Evolutionary conservation across 2,888 invertebrate species (phyloP).

Genomic region (Reticulitermes lucifugus): DNA sequence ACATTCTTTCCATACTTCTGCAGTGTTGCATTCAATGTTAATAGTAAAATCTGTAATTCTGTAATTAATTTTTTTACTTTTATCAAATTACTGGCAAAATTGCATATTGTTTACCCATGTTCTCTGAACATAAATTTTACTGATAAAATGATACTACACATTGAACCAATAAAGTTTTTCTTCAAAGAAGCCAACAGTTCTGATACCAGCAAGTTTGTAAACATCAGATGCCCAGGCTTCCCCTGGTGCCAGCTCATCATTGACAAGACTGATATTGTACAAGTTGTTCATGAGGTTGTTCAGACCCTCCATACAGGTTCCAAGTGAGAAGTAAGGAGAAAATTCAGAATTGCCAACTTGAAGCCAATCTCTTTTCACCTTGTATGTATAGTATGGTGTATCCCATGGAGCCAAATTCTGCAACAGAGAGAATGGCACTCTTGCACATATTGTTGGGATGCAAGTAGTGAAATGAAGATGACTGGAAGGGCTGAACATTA

Average conservation of each 20-base stretch:
- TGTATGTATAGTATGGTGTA: slow-evolving; percentile 84
- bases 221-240: slow-evolving; percentile 92
- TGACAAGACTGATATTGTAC: slow-evolving; percentile 83
- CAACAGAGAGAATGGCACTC: slow-evolving; percentile 20
- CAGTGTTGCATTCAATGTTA: too few species aligned
- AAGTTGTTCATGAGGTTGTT: slow-evolving; percentile 86
- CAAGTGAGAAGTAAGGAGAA: slow-evolving; percentile 89
- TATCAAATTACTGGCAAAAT: too few species aligned
- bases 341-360: slow-evolving; percentile 79
- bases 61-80: too few species aligned
- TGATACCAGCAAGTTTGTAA: slow-evolving; percentile 81
- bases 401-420: slow-evolving; percentile 77
- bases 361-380: slow-evolving; percentile 77
- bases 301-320: slow-evolving; percentile 97
- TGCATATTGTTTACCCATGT: too few species aligned
- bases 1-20: too few species aligned
- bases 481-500: too few species aligned
- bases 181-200: background rate
- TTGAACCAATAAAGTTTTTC: background rate
- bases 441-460: too few species aligned
- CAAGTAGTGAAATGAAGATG: too few species aligned
- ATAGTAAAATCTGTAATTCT: too few species aligned
- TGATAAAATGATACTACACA: too few species aligned
- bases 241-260: slow-evolving; percentile 77
- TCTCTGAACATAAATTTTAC: too few species aligned